Evolutionary conservation across 2,888 invertebrate species (phyloP).

Genomic region (Euproctis similis): DNA sequence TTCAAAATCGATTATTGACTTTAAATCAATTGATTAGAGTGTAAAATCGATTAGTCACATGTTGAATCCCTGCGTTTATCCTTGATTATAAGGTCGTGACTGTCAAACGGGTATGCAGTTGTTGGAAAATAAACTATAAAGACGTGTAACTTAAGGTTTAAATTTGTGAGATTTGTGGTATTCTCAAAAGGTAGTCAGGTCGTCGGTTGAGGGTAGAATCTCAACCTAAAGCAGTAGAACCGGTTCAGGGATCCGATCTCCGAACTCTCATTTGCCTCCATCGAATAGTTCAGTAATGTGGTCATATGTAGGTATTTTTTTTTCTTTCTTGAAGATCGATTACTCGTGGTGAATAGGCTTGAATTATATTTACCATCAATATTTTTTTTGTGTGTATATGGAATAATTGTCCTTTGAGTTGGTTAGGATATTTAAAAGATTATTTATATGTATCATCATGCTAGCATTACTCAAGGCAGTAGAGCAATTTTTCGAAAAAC

Average conservation of each 20-base stretch:
- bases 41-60: constrained; percentile 23
- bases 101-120: constrained; percentile 32
- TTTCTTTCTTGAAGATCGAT: constrained; percentile 48
- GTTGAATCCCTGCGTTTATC: constrained; percentile 52
- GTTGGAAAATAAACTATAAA: constrained; percentile 21
- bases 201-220: constrained; percentile 60
- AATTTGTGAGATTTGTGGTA: too few species aligned
- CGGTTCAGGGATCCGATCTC: constrained; percentile 51
- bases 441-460: too few species aligned
- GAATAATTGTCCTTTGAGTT: too few species aligned
- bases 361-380: too few species aligned
- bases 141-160: background rate
- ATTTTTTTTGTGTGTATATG: too few species aligned
- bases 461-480: too few species aligned
- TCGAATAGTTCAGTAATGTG: constrained; percentile 52
- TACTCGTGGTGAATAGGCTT: constrained; percentile 20
- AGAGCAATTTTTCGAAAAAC: too few species aligned
- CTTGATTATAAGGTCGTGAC: constrained; percentile 67
- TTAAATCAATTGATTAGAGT: constrained; percentile 17
- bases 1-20: constrained; percentile 23
- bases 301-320: constrained; percentile 40
- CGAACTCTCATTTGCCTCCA: constrained; percentile 39
- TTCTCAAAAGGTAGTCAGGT: constrained; percentile 36
- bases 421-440: too few species aligned
- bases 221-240: constrained; percentile 63